Evolutionary conservation across 2,888 invertebrate species (phyloP).

Genomic region (Drosophila setosimentum): DNA sequence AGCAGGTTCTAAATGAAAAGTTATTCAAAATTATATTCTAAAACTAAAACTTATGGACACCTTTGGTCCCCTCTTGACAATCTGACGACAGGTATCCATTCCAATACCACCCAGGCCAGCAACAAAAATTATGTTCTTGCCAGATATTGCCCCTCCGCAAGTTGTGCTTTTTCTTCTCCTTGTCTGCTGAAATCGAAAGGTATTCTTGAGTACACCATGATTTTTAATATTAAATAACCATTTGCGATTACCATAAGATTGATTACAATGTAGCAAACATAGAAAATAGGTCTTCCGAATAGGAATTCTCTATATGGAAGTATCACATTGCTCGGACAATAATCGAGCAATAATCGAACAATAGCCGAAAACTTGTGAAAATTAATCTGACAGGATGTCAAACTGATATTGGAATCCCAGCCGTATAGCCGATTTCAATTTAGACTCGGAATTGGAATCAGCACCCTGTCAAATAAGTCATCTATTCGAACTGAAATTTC

Average conservation of each 20-base stretch:
- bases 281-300: neutral
- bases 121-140: conserved; percentile 75
- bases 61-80: conserved; percentile 53
- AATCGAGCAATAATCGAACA: no score
- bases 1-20: conserved; percentile 69
- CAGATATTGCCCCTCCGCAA: conserved; percentile 3
- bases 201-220: neutral
- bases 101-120: conserved; percentile 80
- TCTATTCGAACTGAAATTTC: neutral
- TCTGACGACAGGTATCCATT: conserved; percentile 71
- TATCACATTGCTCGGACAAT: no score
- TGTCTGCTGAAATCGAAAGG: neutral
- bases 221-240: neutral
- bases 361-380: no score
- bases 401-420: no score
- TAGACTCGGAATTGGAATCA: no score
- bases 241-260: neutral
- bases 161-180: neutral
- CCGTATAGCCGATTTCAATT: no score
- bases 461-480: no score
- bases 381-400: no score
- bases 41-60: conserved; percentile 14
- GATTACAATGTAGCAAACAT: neutral
- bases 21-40: neutral
- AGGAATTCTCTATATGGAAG: no score